Base-by-base conservation (phyloP, 2,888 invertebrate species). In the Ectemnius lituratus region DNA sequence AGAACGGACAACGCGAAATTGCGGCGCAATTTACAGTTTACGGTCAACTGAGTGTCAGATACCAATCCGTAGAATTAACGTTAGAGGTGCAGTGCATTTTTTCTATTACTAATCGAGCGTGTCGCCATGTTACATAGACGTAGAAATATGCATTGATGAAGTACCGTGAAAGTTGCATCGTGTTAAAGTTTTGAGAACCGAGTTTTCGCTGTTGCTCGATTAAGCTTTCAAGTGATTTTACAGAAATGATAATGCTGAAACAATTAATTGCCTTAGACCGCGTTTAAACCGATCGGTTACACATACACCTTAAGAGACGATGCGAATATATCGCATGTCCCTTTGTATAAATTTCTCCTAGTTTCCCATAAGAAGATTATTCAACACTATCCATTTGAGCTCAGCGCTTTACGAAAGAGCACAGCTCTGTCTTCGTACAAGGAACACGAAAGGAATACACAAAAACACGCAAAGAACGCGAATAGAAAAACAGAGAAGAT, bases 41-140 rank as follows among this genome's bases (percentile, higher is more conserved):
- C 60, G 62, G 46, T 70, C 60, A 62, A 67, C 61, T 67, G 68
- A 58, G 63, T 70, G 73, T 73, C 71, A 37, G 65, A 69, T 37
- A 69, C n/a, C 65, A 62, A 63, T 74, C 62, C 47, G 65, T 76
- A 79, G 74, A 77, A 52, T 66, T 47, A 65, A 76, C 61, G 63
- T 52, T 78, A 82, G 69, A 74, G 61, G 66, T 77, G 75, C 76
- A 82, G 73, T 70, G 69, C 75, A 79, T 75, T 77, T 82, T 76
- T 82, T 82, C 68, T 81, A 74, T 79, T 70, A 76, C 64, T 79
- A 73, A 77, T 69, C 71, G 16, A 70, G 73, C 70, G 77, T 74
- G 77, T 73, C 66, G 77, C 73, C 78, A 73, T 71, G 67, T 74
- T 73, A 62, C 23, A 57, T 45, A 66, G 20, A 59, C 37, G 37